These are phyloP conservation scores for Caenorhabditis sp. DNA, from an alignment of 2,888 invertebrate genomes.

Conservation along the genomic window DNA sequence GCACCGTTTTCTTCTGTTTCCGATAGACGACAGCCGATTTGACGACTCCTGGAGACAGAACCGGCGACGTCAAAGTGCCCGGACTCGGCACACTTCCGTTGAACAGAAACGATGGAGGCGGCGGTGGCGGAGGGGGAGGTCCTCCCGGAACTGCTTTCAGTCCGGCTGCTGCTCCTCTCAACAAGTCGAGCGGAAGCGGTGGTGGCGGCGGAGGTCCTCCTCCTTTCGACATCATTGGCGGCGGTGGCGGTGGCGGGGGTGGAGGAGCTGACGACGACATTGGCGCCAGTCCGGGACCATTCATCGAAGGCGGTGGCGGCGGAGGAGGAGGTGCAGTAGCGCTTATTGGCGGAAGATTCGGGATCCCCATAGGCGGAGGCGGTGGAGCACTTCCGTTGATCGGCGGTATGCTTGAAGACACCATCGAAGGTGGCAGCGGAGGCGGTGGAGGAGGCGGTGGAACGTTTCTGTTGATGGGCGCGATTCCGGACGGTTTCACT, in stretches of 20 bases:
- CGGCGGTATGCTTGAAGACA: not conserved
- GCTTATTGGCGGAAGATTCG: not conserved
- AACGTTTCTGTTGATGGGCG: constrained; percentile 15
- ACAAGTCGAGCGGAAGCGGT: constrained; percentile 25
- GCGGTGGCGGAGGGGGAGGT: constrained; percentile 40
- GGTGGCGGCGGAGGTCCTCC: constrained; percentile 40
- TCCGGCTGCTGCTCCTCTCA: constrained; percentile 33
- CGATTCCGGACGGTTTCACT: not conserved
- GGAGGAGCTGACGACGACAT: constrained; percentile 9
- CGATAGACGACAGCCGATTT: constrained; percentile 53
- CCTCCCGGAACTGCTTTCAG: constrained; percentile 15
- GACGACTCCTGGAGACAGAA: constrained; percentile 46
- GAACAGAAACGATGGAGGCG: constrained; percentile 27
- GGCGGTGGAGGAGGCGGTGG: constrained; percentile 28
- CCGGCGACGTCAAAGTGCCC: constrained; percentile 18
- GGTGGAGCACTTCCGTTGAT: constrained; percentile 21
- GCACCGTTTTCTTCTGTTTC: constrained; percentile 52
- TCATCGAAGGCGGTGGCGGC: not conserved
- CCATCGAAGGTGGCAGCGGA: not conserved
- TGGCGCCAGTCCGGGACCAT: constrained; percentile 1
- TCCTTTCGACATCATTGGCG: not conserved
- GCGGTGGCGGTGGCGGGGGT: constrained; percentile 42
- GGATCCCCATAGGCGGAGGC: constrained; percentile 13
- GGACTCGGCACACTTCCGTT: constrained; percentile 25
- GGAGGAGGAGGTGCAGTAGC: constrained; percentile 21